Evolutionary conservation across 2,888 invertebrate genomes (phyloP).

Genomic region (Eupithecia subumbrata): DNA sequence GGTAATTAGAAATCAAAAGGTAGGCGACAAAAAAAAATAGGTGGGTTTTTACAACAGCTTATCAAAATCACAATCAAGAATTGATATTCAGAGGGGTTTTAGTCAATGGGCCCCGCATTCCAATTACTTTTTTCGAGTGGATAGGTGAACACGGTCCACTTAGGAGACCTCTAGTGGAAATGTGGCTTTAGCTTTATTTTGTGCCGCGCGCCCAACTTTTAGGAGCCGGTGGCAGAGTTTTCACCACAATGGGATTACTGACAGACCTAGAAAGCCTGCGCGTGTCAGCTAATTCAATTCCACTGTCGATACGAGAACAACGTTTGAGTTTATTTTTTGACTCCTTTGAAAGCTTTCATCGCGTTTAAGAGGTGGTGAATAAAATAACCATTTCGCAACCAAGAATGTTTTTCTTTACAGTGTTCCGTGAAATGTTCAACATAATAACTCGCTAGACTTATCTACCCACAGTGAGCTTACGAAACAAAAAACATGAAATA

Average conservation of each 20-base stretch:
- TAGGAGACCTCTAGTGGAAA: background rate
- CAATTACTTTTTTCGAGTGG: background rate
- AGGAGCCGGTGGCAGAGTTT: conserved; percentile 66
- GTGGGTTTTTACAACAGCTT: too few species aligned
- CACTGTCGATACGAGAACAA: conserved; percentile 62
- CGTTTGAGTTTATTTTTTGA: conserved; percentile 45
- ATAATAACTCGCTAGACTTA: background rate
- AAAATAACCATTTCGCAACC: background rate
- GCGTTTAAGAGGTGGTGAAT: background rate
- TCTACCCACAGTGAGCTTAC: background rate
- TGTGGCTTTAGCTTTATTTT: conserved; percentile 58
- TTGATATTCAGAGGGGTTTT: background rate
- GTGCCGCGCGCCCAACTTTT: conserved; percentile 66
- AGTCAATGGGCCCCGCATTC: background rate
- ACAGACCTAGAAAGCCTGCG: conserved; percentile 68
- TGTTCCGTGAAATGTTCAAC: background rate
- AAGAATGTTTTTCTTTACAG: background rate
- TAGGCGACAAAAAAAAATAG: too few species aligned
- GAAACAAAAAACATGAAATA: background rate
- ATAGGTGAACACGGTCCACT: background rate
- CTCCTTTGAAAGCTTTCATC: conserved; percentile 39
- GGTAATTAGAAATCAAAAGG: too few species aligned
- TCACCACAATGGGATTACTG: conserved; percentile 77
- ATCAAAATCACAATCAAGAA: background rate
- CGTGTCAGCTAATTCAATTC: conserved; percentile 71